Conservation (phyloP, 2,888 invertebrate species). For the Anticlea derivata region DNA sequence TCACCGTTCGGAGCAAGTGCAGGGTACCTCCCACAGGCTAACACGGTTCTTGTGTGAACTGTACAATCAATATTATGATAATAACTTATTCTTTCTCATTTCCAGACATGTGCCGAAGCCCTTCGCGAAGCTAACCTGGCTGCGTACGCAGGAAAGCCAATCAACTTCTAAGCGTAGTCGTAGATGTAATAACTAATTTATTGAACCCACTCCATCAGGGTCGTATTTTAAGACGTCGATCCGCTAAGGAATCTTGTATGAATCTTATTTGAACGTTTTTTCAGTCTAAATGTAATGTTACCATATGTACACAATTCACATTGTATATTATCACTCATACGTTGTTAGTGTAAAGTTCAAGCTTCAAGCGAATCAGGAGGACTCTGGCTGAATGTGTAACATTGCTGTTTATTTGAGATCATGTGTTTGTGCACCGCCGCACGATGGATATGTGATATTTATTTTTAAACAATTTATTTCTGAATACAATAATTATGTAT, state of each 20-base stretch:
- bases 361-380: neutral
- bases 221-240: constrained; percentile 44
- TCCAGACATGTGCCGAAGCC: constrained; percentile 98
- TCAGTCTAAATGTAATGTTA: constrained; percentile 34
- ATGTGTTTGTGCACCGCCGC: constrained; percentile 29
- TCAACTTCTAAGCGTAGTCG: constrained; percentile 91
- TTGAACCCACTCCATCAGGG: constrained; percentile 45
- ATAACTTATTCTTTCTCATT: constrained; percentile 36
- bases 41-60: no score
- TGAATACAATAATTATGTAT: constrained; percentile 32
- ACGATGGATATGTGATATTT: constrained; percentile 44
- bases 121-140: constrained; percentile 98
- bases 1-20: no score
- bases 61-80: neutral
- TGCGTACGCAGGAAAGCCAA: constrained; percentile 98
- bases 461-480: constrained; percentile 44
- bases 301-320: constrained; percentile 18
- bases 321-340: constrained; percentile 26
- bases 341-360: constrained; percentile 11
- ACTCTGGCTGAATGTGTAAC: constrained; percentile 20
- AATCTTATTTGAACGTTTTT: constrained; percentile 65
- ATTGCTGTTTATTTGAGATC: constrained; percentile 40
- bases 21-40: no score
- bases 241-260: constrained; percentile 70
- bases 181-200: constrained; percentile 45